These are phyloP conservation scores for Hoplias malabaricus DNA, from an alignment of 2,113 vertebrate species.

Conservation along the genomic window DNA sequence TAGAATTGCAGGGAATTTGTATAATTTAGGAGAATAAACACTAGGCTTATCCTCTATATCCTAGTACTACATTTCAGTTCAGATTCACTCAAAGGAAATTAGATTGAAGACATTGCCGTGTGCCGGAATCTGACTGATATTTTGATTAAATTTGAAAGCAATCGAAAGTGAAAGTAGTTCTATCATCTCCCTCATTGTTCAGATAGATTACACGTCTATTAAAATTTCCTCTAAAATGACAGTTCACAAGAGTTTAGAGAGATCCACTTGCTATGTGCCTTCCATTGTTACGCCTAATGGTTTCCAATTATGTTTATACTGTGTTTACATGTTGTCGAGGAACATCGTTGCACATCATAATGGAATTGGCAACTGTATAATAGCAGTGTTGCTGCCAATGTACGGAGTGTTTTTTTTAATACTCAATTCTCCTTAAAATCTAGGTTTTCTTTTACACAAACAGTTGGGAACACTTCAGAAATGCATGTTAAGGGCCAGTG, in stretches of 20 bases:
- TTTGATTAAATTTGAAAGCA: not conserved
- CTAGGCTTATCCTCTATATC: not conserved
- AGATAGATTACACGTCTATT: no score
- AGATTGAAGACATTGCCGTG: not conserved
- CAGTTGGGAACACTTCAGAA: no score
- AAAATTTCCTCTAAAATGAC: no score
- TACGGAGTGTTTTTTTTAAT: no score
- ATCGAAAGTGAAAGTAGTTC: not conserved
- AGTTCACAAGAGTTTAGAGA: no score
- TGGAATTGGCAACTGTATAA: no score
- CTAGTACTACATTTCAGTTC: not conserved
- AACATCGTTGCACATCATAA: no score
- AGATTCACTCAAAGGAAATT: not conserved
- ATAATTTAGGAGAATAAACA: not conserved
- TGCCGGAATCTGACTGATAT: not conserved
- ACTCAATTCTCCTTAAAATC: no score
- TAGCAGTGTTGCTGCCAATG: no score
- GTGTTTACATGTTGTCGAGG: no score
- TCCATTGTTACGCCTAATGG: slow-evolving; percentile 38
- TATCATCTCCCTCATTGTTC: not conserved
- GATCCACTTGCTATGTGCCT: slow-evolving; percentile 45
- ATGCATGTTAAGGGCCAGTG: no score
- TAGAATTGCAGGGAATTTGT: not conserved
- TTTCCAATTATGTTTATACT: not conserved
- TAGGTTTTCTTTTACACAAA: no score